phyloP scores from a whole-genome alignment of 2,888 invertebrate genomes.

The Phengaris alcon region DNA sequence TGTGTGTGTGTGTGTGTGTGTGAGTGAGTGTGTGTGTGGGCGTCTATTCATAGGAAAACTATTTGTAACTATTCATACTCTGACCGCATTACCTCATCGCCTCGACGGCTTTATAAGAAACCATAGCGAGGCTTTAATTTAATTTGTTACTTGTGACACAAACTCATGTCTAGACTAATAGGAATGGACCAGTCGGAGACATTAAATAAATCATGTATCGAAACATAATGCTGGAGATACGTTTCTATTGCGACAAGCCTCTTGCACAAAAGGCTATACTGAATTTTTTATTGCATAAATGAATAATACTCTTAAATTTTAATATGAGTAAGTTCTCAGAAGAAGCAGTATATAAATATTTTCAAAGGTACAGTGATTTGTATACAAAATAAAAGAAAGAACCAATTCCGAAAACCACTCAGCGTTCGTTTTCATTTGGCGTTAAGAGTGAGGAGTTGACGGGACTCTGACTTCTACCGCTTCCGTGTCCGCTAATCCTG shows the following conservation, averaged over 20 bases:
- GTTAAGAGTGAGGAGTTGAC: not conserved
- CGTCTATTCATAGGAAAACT: not conserved
- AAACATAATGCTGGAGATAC: not conserved
- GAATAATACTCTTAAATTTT: too few species aligned
- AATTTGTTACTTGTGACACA: slow-evolving; percentile 20
- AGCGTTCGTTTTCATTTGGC: not conserved
- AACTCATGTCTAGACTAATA: not conserved
- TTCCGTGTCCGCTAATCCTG: not conserved
- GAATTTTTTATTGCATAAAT: too few species aligned
- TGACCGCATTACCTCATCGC: slow-evolving; percentile 3
- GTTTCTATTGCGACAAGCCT: not conserved
- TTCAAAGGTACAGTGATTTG: too few species aligned
- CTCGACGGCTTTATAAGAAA: not conserved
- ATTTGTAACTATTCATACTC: not conserved
- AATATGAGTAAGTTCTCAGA: too few species aligned
- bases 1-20: too few species aligned
- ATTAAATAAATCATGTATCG: not conserved
- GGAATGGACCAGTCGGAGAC: not conserved
- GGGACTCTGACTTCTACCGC: not conserved
- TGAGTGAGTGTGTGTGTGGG: too few species aligned
- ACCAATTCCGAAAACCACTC: not conserved
- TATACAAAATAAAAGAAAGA: not conserved
- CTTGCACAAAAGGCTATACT: not conserved
- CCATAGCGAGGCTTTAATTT: slow-evolving; percentile 14
- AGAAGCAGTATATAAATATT: too few species aligned